Evolutionary conservation across 2,888 invertebrate species (phyloP), one percentile per base, ranked within the genome.

Genomic region (Ichneumon xanthorius): DNA sequence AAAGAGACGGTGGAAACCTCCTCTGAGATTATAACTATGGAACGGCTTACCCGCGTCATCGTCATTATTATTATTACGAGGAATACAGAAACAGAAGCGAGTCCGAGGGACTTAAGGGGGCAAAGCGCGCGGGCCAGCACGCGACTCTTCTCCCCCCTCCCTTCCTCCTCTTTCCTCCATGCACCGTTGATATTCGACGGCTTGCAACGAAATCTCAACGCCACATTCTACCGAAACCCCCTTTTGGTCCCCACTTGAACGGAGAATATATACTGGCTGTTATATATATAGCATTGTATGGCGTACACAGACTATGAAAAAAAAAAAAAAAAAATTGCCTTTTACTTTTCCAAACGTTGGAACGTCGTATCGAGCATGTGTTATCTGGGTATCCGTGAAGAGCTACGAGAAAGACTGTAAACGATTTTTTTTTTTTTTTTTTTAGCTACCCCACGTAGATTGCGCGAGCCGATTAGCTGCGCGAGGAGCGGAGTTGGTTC

Each of bases 21-120:
- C 93, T 93, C 93, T 93, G 93, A 94, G 93, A 92, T 93, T 91
- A 16, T 45, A 91, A 89, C 88, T 87, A 90, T 91, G 90, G 89
- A 85, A 85, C 83, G 82, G 80, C 67, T 53, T 22, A 5, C 55
- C 73, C 65, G 70, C 90, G 88, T 87, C 89, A 88, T 89, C 89
- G 82, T 88, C 87, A 88, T 88, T 88, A 89, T 89, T 87, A 87
- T 89, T 65, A 83, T 85, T 67, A 82, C 58, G 80, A 53, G 75
- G 78, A 84, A 81, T 75, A 82, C 77, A 81, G 86, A 71, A 72
- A 73, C 84, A 82, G 55, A 68, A 67, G 55, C 68, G 48, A 26
- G 19, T 22, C 37, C 82, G 75, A 45, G 58, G 37, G 53, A 75
- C 63, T 22, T 26, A 58, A 22, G 53, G 65, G 71, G 76, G 55